Conservation (phyloP, 1,140 invertebrate genomes). For the Achroia grisella region DNA sequence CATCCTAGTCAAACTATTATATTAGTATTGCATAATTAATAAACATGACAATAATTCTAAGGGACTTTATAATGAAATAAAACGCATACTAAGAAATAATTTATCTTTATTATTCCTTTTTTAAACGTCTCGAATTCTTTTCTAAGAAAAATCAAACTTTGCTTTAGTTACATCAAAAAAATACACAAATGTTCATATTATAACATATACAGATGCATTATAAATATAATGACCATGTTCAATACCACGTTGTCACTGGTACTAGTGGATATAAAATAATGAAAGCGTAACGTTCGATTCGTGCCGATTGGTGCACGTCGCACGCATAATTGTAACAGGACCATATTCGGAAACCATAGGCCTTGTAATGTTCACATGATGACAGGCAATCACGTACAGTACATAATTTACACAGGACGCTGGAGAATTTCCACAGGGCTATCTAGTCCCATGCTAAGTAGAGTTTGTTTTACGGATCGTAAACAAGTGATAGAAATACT, state of each 20-base stretch:
- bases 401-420: no score
- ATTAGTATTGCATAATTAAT: slow-evolving; percentile 2
- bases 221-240: slow-evolving; percentile 47
- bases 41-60: slow-evolving; percentile 17
- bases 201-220: slow-evolving; percentile 53
- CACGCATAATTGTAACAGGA: background rate
- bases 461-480: no score
- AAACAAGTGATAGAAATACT: no score
- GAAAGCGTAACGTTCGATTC: slow-evolving; percentile 44
- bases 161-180: slow-evolving; percentile 70
- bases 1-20: no score
- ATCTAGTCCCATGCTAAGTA: no score
- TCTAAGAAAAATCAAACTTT: slow-evolving; percentile 69
- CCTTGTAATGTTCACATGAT: no score
- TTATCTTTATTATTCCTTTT: slow-evolving; percentile 70
- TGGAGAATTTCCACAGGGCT: no score
- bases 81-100: slow-evolving; percentile 69
- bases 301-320: slow-evolving; percentile 6
- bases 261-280: slow-evolving; percentile 35
- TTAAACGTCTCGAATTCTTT: slow-evolving; percentile 66
- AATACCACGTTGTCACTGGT: slow-evolving; percentile 40
- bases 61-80: slow-evolving; percentile 39
- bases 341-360: background rate
- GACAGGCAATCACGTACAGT: no score
- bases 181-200: slow-evolving; percentile 56